phyloP scores from a whole-genome alignment of 2,113 vertebrate species.

The Meriones unguiculatus region DNA sequence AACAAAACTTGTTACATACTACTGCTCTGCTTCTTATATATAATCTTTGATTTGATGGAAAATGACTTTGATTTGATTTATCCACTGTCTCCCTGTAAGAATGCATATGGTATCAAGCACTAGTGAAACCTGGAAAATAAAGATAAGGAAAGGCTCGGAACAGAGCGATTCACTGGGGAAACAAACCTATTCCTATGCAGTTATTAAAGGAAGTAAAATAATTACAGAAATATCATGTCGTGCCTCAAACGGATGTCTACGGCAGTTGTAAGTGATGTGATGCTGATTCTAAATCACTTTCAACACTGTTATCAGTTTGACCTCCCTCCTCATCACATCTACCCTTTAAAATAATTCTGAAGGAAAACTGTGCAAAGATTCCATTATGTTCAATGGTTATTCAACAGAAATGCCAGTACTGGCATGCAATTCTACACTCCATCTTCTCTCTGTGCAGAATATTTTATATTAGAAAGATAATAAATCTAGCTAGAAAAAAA shows the following conservation, averaged over 20 bases:
- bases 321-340: conserved; percentile 62
- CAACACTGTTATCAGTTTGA: conserved; percentile 67
- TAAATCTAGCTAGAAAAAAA: not conserved
- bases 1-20: conserved; percentile 57
- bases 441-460: not conserved
- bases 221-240: conserved; percentile 62
- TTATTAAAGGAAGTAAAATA: conserved; percentile 72
- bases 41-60: conserved; percentile 74
- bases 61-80: conserved; percentile 76
- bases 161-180: conserved; percentile 82
- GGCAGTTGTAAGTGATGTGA: conserved; percentile 51
- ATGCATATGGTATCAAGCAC: conserved; percentile 80
- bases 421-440: not conserved
- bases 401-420: conserved; percentile 54
- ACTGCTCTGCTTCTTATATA: conserved; percentile 60
- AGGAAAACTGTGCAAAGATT: conserved; percentile 55
- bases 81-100: conserved; percentile 75
- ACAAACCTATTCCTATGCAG: conserved; percentile 73
- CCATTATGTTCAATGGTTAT: conserved; percentile 37
- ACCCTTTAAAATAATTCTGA: conserved; percentile 61
- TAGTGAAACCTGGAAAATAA: conserved; percentile 87
- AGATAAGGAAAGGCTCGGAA: conserved; percentile 85
- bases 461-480: conserved; percentile 58
- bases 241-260: conserved; percentile 70
- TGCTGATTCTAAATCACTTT: conserved; percentile 66